Evolutionary conservation across 1,140 invertebrate species (phyloP), one percentile per base, ranked within the genome.

Genomic region (Drosophila repletoides): DNA sequence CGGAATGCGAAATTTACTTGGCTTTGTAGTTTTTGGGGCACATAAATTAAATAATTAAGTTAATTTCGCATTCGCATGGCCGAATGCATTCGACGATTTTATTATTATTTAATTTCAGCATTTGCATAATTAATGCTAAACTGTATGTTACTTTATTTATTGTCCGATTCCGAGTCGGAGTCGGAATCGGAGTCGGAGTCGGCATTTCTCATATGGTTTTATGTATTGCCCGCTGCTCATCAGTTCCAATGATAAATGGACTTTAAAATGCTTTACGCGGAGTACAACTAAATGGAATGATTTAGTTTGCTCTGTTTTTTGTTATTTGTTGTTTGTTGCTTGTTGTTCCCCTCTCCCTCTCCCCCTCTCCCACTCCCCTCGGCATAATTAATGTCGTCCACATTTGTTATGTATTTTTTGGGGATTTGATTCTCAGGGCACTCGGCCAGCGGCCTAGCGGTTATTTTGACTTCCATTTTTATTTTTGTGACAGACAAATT

Each of bases 41-140:
- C 52, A 84, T 83, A 84, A 84, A 84, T 83, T 83, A 83, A 83
- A 84, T 83, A 83, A 83, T 83, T 74, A 84, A 83, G 69, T 83
- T 77, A 84, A 74, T 84, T 67, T 76, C 51, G 59, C 60, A 77
- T 67, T 65, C 31, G 29, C 29, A 10, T 52, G 31, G 43, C 3
- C 34, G 22, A 6, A 51, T 43, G 45, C 55, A 51, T 51, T 21
- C 31, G 22, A 53, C 52, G 76, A 79, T 80, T 83, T 84, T 73
- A 83, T 65, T 48, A 80, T 79, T 84, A 83, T 83, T 83, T 83
- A 77, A 83, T 83, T 84, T 58, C 36, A 53, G 22, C 21, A 45
- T 56, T 67, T 67, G 74, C 80, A 74, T 79, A 84, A 79, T 66
- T 83, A 79, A 79, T 86, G 74, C 74, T 60, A 74, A 74, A 84